Evolutionary conservation across 2,888 invertebrate genomes (phyloP).

Genomic region (Drosophila merina): DNA sequence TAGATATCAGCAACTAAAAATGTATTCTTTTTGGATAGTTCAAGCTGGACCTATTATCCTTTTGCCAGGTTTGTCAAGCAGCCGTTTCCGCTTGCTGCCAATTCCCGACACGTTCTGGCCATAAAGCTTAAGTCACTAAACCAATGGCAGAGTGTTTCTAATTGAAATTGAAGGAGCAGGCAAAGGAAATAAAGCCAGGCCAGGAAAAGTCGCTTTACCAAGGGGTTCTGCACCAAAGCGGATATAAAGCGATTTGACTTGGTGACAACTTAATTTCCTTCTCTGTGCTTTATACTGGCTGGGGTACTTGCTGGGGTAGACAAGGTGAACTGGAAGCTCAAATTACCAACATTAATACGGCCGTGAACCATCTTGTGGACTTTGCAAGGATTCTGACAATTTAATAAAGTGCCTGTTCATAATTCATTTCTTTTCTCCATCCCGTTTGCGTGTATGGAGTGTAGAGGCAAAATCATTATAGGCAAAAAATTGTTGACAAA

Average conservation of each 20-base stretch:
- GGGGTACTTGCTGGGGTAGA: not conserved
- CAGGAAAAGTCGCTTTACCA: slow-evolving; percentile 4
- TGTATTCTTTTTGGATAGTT: not conserved
- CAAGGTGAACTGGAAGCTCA: slow-evolving; percentile 23
- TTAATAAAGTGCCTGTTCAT: slow-evolving; percentile 7
- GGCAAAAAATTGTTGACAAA: slow-evolving; percentile 27
- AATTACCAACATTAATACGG: slow-evolving; percentile 26
- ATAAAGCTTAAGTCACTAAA: slow-evolving; percentile 56
- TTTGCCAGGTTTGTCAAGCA: slow-evolving; percentile 41
- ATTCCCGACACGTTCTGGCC: slow-evolving; percentile 55
- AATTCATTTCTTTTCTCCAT: slow-evolving; percentile 10
- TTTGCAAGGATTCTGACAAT: slow-evolving; percentile 9
- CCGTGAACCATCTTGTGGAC: slow-evolving; percentile 8
- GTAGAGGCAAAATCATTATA: slow-evolving; percentile 1
- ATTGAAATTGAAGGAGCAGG: slow-evolving; percentile 51
- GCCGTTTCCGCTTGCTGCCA: slow-evolving; percentile 47
- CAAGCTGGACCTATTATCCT: slow-evolving; percentile 19
- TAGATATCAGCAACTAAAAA: too few species aligned
- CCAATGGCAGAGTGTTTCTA: slow-evolving; percentile 66
- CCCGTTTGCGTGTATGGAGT: slow-evolving; percentile 5
- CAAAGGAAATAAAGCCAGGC: slow-evolving; percentile 11
- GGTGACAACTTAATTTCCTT: slow-evolving; percentile 72
- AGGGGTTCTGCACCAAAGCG: slow-evolving; percentile 45
- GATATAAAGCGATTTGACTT: slow-evolving; percentile 66
- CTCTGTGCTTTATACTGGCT: slow-evolving; percentile 16